Evolutionary conservation across 1,140 invertebrate species (phyloP).

Genomic region (Aphelinus certus): DNA sequence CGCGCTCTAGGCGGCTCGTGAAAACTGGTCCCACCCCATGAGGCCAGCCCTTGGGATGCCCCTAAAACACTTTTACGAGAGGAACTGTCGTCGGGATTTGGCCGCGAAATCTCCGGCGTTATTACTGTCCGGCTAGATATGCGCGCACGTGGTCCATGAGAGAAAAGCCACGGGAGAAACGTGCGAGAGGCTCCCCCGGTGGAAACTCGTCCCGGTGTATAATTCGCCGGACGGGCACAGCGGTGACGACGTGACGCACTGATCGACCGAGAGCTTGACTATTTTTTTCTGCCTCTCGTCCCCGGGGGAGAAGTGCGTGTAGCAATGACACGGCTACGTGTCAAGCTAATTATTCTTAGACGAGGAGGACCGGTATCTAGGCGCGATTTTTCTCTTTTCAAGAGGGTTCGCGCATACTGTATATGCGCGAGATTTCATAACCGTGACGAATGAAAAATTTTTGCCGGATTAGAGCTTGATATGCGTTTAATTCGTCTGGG

Average conservation of each 20-base stretch:
- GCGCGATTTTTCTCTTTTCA: slow-evolving; percentile 11
- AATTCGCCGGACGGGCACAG: slow-evolving; percentile 10
- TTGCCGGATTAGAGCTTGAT: not conserved
- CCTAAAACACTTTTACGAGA: slow-evolving; percentile 54
- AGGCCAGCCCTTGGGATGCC: slow-evolving; percentile 19
- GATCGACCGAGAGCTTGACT: slow-evolving; percentile 21
- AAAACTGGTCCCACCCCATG: slow-evolving; percentile 54
- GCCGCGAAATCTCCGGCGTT: slow-evolving; percentile 44
- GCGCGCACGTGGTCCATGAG: slow-evolving; percentile 23
- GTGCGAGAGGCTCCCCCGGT: slow-evolving; percentile 7
- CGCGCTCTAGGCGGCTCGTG: slow-evolving; percentile 39
- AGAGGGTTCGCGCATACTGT: not conserved
- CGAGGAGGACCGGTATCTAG: slow-evolving; percentile 9
- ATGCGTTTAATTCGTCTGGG: not conserved
- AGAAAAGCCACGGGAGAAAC: slow-evolving; percentile 29
- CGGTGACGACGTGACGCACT: slow-evolving; percentile 14
- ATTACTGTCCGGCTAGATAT: slow-evolving; percentile 7
- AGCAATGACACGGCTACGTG: slow-evolving; percentile 19
- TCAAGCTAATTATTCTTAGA: slow-evolving; percentile 38
- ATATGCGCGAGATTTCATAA: slow-evolving; percentile 6
- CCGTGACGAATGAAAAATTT: slow-evolving; percentile 14
- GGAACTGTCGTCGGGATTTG: slow-evolving; percentile 46
- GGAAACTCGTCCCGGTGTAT: slow-evolving; percentile 29
- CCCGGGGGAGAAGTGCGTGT: slow-evolving; percentile 3
- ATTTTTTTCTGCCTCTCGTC: slow-evolving; percentile 12